Evolutionary conservation across 1,140 invertebrate species (phyloP).

Genomic region (Drosophila equinoxialis): DNA sequence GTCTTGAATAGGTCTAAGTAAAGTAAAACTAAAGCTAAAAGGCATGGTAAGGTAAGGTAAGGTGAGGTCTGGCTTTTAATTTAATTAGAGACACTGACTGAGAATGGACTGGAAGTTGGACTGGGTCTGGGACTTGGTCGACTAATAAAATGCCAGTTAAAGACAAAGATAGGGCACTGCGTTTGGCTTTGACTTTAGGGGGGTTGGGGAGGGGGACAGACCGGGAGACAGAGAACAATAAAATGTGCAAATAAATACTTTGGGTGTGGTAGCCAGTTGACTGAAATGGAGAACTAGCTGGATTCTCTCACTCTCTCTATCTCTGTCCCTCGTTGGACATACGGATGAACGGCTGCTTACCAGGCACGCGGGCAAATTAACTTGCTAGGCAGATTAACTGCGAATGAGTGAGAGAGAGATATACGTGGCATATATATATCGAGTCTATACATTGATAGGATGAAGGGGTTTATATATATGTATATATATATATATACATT

Average conservation of each 20-base stretch:
- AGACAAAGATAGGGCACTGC: constrained; percentile 9
- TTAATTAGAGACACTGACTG: constrained; percentile 47
- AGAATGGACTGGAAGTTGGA: neutral
- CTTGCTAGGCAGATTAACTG: constrained; percentile 55
- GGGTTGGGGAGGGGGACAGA: constrained; percentile 10
- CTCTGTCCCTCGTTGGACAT: neutral
- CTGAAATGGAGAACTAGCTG: too few species aligned
- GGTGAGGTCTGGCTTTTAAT: constrained; percentile 45
- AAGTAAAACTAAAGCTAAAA: neutral
- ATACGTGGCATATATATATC: neutral
- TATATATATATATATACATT: neutral
- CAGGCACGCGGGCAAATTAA: constrained; percentile 47
- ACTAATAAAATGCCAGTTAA: constrained; percentile 29
- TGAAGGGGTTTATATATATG: too few species aligned
- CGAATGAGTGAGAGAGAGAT: neutral
- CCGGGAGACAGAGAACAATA: constrained; percentile 30
- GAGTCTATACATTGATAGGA: too few species aligned
- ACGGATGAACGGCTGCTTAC: constrained; percentile 14
- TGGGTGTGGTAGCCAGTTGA: constrained; percentile 52
- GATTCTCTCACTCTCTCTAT: neutral
- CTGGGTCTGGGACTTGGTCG: constrained; percentile 10
- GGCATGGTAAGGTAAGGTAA: neutral
- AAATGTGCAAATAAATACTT: constrained; percentile 49
- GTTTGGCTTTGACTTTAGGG: neutral
- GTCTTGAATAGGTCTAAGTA: neutral